Conservation (phyloP, 1,140 invertebrate species). For the Pseudobourletiella spinata region DNA sequence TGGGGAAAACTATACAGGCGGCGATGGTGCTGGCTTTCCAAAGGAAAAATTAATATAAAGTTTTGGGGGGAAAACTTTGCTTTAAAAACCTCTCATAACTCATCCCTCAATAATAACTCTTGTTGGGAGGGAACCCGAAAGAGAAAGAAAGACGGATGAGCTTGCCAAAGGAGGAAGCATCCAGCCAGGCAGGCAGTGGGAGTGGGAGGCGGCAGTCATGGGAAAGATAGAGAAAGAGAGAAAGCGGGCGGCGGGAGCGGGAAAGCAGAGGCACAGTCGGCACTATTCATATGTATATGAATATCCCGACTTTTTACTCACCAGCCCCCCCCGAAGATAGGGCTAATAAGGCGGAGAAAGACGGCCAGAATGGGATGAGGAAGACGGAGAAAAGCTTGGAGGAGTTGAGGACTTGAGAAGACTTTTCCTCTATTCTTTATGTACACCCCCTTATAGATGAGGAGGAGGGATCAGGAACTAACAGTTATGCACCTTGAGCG, state of each 20-base stretch:
- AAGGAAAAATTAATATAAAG: conserved; percentile 6
- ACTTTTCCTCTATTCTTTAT: no score
- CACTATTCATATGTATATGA: no score
- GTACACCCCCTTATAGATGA: no score
- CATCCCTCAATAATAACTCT: conserved; percentile 8
- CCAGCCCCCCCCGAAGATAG: no score
- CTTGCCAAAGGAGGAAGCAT: neutral
- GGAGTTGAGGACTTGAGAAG: neutral
- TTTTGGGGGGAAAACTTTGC: neutral
- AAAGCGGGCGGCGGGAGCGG: no score
- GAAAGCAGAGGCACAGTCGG: no score
- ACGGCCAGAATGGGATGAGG: neutral
- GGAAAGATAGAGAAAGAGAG: neutral
- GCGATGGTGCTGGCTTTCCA: neutral
- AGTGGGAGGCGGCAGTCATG: neutral
- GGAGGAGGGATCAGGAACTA: no score
- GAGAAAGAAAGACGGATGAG: conserved; percentile 9
- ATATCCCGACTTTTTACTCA: no score
- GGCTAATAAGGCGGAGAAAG: no score
- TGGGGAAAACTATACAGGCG: neutral
- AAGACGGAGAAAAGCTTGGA: neutral
- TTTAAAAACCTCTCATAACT: conserved; percentile 8
- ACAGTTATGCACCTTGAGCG: no score
- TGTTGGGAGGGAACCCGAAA: neutral
- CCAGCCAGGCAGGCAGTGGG: neutral